These are phyloP conservation scores for Epinotia bilunana DNA, from an alignment of 2,888 invertebrate species.

Conservation along the genomic window DNA sequence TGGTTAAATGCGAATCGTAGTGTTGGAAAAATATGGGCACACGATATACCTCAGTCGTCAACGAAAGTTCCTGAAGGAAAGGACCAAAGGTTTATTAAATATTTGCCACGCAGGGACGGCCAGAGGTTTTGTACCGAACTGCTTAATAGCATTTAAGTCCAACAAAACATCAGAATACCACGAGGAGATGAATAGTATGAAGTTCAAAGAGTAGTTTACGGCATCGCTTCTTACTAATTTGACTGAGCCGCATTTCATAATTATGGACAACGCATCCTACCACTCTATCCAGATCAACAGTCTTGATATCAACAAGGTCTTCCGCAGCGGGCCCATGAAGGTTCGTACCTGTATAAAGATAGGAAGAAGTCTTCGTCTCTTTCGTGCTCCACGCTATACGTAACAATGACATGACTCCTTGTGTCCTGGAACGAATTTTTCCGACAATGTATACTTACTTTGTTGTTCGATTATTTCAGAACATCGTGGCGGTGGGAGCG, in stretches of 20 bases:
- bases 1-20: too few species aligned
- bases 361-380: not conserved
- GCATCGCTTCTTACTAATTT: too few species aligned
- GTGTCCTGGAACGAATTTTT: too few species aligned
- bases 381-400: not conserved
- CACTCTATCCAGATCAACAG: not conserved
- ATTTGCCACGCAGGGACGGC: too few species aligned
- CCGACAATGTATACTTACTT: too few species aligned
- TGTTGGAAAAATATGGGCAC: too few species aligned
- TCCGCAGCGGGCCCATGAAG: not conserved
- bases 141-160: not conserved
- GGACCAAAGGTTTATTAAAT: too few species aligned
- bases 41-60: too few species aligned
- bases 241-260: not conserved
- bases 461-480: slow-evolving; percentile 81
- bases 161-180: not conserved
- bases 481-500: slow-evolving; percentile 99
- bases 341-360: not conserved
- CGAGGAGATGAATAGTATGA: not conserved
- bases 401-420: too few species aligned
- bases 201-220: not conserved
- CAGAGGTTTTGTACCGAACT: not conserved
- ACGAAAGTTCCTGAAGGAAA: too few species aligned
- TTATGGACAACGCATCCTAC: not conserved
- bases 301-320: too few species aligned